Evolutionary conservation across 2,888 invertebrate genomes (phyloP), one percentile per base, ranked within the genome.

Genomic region (Quadroppia sp.): DNA sequence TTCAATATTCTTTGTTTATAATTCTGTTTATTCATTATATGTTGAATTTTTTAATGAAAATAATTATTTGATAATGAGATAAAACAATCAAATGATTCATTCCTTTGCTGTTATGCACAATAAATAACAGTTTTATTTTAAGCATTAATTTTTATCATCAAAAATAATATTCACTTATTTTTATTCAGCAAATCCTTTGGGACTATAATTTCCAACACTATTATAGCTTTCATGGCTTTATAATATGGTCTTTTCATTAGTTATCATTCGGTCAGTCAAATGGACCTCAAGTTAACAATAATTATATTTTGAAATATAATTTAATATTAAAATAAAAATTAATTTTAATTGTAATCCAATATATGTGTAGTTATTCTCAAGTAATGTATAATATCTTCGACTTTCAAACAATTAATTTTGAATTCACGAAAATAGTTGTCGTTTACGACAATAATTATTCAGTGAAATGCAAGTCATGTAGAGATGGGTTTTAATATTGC

Each of bases 391-490:
- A 45, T 11, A 45, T 45, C 20, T 17, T n/a, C 6, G 25, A 53
- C n/a, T 20, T 67, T 67, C 11, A 67, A n/a, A 42, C 40, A 67
- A 67, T 67, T 67, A 67, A 67, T 67, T 23, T 67, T 67, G 40
- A 67, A 67, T 67, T 36, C 17, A n/a, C n/a, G 42, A 67, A 64
- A 67, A 67, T 67, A 42, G 40, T 42, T 67, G 40, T 67, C 67
- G 32, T 67, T 67, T 42, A 42, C 42, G 30, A 40, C 42, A 67
- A 67, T 67, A 67, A 67, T 67, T 67, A 67, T 20, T 67, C 7
- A 20, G 1, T 42, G 11, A 23, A 32, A 67, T 67, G 67, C 67
- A 67, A 6, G 32, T 67, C 67, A 67, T 67, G 67, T 67, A 32
- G 7, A 17, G 15, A 13, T 67, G 6, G 36, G 25, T 40, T 67